Evolutionary conservation across 2,113 vertebrate genomes (phyloP).

Genomic region (Caretta caretta): DNA sequence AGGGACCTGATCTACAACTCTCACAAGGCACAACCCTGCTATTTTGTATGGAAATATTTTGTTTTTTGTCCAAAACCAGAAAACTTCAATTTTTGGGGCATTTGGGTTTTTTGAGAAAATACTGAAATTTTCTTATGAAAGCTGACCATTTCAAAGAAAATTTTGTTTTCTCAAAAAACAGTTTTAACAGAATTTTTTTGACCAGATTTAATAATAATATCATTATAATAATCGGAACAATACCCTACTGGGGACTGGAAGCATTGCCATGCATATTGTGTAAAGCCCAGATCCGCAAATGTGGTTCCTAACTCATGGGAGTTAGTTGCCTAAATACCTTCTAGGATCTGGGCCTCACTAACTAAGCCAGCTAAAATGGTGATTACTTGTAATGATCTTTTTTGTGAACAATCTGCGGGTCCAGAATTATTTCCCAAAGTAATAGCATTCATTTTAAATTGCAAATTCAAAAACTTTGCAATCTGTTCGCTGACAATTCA

Average conservation of each 20-base stretch:
- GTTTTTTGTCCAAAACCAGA: not conserved
- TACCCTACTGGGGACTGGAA: not conserved
- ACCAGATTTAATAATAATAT: not conserved
- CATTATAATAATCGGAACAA: not conserved
- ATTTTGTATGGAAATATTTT: not conserved
- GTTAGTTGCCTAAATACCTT: not conserved
- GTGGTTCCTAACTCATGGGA: not conserved
- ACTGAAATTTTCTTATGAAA: not conserved
- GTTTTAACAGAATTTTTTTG: not conserved
- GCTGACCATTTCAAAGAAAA: not conserved
- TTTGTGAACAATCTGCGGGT: not conserved
- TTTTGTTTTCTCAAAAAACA: not conserved
- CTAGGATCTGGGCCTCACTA: not conserved
- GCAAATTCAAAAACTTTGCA: not conserved
- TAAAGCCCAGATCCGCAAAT: not conserved
- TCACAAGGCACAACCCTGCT: not conserved
- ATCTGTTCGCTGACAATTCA: not conserved
- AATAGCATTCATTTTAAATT: not conserved
- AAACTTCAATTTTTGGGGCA: not conserved
- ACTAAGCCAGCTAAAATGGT: not conserved
- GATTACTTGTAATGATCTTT: not conserved
- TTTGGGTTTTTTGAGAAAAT: not conserved
- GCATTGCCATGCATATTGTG: not conserved
- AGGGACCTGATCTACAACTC: not conserved
- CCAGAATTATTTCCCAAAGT: not conserved